Conservation (phyloP, 2,113 vertebrate species). For the rabbit (Oryctolagus cuniculus) region mOryCun1.1 NC_091439.1:59413501-59414000, state of each 20-base stretch:
- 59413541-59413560: neutral
- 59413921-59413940: neutral
- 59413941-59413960: neutral
- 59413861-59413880: neutral
- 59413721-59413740: constrained; percentile 44
- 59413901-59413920: constrained; percentile 57
- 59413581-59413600: neutral
- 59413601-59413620: neutral
- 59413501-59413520: constrained; percentile 36
- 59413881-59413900: neutral
- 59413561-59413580: constrained; percentile 4
- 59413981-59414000: neutral
- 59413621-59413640: constrained; percentile 49
- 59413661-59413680: constrained; percentile 44
- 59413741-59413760: constrained; percentile 55
- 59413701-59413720: constrained; percentile 60
- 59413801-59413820: neutral
- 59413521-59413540: neutral
- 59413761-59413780: neutral
- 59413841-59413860: neutral
- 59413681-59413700: constrained; percentile 40
- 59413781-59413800: constrained; percentile 5
- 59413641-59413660: constrained; percentile 43
- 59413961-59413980: neutral
- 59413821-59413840: no score